Percentiles rank a stretch among this genome's conserved stretches.
phyloP scores from a whole-genome alignment of 2,888 invertebrate species.

The Aplocera efformata region DNA sequence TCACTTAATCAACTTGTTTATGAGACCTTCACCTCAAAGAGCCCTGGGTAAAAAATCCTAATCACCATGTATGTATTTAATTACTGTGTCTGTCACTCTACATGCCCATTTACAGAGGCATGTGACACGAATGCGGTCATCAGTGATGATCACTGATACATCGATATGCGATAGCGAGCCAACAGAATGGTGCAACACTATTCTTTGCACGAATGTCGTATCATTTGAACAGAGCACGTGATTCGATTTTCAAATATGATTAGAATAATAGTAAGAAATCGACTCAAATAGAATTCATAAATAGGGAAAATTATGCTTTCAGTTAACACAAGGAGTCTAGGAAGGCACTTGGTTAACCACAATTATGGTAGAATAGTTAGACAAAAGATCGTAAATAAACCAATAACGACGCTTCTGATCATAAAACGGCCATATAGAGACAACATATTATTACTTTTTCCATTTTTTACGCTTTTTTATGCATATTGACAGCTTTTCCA shows the following conservation, averaged over 20 bases:
- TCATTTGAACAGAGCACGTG: slow-evolving; percentile 16
- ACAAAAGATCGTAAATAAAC: slow-evolving; percentile 9
- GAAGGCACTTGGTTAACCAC: too few species aligned
- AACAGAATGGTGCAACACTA: slow-evolving; percentile 23
- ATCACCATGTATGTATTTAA: slow-evolving; percentile 11
- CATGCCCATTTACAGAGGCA: slow-evolving; percentile 18
- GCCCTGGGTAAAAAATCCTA: neutral
- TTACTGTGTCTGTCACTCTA: slow-evolving; percentile 18
- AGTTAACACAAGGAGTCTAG: too few species aligned
- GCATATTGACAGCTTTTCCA: too few species aligned
- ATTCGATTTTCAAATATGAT: slow-evolving; percentile 12
- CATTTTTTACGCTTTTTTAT: too few species aligned
- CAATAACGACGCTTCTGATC: slow-evolving; percentile 2
- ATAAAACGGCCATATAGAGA: slow-evolving; percentile 2
- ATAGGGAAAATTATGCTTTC: too few species aligned
- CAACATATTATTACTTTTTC: neutral
- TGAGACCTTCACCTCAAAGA: slow-evolving; percentile 1
- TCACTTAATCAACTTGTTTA: neutral
- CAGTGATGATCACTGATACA: slow-evolving; percentile 16
- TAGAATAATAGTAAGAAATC: neutral
- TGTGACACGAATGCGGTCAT: slow-evolving; percentile 25
- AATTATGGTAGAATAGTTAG: slow-evolving; percentile 4
- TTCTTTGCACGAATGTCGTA: slow-evolving; percentile 32
- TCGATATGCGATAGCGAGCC: slow-evolving; percentile 25
- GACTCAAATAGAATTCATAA: too few species aligned